A percentile compares a stretch with the other conserved stretches of the same genome.
phyloP scores from a whole-genome alignment of 2,113 vertebrate species.

The Oncorhynchus kisutch region DNA sequence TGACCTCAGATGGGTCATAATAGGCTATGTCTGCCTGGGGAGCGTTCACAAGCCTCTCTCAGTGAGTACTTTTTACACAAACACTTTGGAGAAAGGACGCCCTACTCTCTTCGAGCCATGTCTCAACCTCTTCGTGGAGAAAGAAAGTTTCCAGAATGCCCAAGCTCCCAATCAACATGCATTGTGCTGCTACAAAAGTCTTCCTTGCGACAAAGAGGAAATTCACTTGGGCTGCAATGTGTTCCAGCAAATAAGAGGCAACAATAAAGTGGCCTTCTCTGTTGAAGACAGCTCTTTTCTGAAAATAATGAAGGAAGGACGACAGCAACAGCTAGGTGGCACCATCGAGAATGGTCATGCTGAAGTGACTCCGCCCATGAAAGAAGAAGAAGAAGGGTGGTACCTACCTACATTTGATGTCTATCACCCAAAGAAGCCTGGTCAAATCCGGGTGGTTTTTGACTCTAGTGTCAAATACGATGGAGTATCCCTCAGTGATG shows the following conservation, averaged over 20 bases:
- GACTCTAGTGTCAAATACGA: no score
- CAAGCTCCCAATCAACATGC: neutral
- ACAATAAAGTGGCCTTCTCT: neutral
- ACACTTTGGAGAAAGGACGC: slow-evolving; percentile 1
- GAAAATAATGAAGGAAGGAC: slow-evolving; percentile 6
- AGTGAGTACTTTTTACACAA: slow-evolving; percentile 13
- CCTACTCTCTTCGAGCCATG: neutral
- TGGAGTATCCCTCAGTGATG: no score
- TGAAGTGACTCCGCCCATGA: no score
- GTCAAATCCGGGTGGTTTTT: no score
- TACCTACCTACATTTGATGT: no score
- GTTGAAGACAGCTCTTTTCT: neutral
- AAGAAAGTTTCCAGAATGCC: neutral
- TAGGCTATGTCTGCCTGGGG: neutral
- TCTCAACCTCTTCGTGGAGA: neutral
- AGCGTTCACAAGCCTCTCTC: slow-evolving; percentile 4
- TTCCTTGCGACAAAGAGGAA: neutral
- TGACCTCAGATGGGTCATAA: neutral
- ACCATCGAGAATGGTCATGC: neutral
- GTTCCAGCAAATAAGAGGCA: neutral
- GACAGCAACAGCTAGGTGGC: slow-evolving; percentile 12
- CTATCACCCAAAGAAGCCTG: no score
- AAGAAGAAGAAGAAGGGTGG: no score
- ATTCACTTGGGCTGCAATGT: neutral
- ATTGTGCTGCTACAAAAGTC: neutral